These are phyloP conservation scores for Malthinus seriepunctatus DNA, from an alignment of 2,888 invertebrate genomes.

Conservation along the genomic window DNA sequence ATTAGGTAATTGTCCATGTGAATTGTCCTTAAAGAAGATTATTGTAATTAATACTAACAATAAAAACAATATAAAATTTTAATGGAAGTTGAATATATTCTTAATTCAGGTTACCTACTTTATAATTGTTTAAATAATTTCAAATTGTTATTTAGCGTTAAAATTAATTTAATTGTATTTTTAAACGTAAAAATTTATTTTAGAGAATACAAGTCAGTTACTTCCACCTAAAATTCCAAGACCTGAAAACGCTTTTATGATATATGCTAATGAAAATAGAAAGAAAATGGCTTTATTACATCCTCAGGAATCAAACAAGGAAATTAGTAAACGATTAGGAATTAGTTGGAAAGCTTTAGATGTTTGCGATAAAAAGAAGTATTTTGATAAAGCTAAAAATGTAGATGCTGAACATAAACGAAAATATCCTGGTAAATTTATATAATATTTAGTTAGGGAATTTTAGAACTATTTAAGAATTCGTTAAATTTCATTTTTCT, in stretches of 20 bases:
- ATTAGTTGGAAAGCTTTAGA: constrained; percentile 62
- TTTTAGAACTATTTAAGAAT: background rate
- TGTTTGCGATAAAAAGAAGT: constrained; percentile 58
- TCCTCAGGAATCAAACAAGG: constrained; percentile 64
- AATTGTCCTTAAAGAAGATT: constrained; percentile 11
- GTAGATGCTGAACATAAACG: constrained; percentile 64
- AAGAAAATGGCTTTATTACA: constrained; percentile 60
- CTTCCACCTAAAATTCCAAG: constrained; percentile 57
- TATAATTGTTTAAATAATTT: background rate
- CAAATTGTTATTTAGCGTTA: background rate
- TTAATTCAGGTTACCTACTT: constrained; percentile 12
- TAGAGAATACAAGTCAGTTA: constrained; percentile 1
- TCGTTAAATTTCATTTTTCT: background rate
- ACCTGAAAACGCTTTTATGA: constrained; percentile 68
- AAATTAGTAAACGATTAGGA: constrained; percentile 64
- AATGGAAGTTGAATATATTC: constrained; percentile 17
- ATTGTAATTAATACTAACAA: constrained; percentile 16
- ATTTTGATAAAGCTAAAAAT: constrained; percentile 59
- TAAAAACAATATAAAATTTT: constrained; percentile 6
- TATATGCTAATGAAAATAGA: constrained; percentile 65
- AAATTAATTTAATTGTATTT: background rate
- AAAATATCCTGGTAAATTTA: constrained; percentile 62
- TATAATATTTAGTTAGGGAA: background rate
- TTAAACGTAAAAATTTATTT: background rate
- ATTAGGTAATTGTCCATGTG: constrained; percentile 8